Conservation (phyloP, 2,888 invertebrate species). For the Frankliniella fusca region DNA sequence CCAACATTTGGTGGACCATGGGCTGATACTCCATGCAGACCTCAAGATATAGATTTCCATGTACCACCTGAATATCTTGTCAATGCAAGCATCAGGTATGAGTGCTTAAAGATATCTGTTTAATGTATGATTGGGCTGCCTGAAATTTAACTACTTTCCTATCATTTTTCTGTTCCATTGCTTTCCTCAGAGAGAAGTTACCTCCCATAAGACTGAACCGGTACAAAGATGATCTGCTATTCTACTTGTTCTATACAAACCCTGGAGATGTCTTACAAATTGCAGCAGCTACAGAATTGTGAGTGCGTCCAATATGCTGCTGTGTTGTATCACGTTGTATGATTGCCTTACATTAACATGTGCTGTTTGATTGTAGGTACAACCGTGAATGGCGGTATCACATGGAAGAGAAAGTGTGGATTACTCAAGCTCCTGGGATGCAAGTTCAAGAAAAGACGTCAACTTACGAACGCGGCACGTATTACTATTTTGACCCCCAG, state of each 20-base stretch:
- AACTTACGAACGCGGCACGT: constrained; percentile 96
- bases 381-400: constrained; percentile 99
- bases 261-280: constrained; percentile 97
- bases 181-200: constrained; percentile 71
- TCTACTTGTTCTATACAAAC: constrained; percentile 99
- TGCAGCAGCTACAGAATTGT: constrained; percentile 96
- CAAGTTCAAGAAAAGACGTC: constrained; percentile 91
- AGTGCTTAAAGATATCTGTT: constrained; percentile 24
- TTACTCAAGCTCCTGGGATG: constrained; percentile 94
- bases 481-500: constrained; percentile 98
- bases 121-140: neutral
- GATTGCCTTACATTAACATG: constrained; percentile 4
- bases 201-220: constrained; percentile 93
- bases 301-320: constrained; percentile 49
- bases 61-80: constrained; percentile 99
- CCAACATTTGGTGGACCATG: constrained; percentile 98
- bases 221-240: constrained; percentile 97
- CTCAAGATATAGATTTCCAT: constrained; percentile 97
- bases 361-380: constrained; percentile 61
- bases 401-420: constrained; percentile 98
- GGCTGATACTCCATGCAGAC: constrained; percentile 96
- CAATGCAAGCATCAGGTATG: constrained; percentile 81
- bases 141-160: neutral
- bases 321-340: neutral
- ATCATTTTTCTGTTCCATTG: constrained; percentile 31